Conservation (phyloP, 1,140 invertebrate species). For the Bombus balteatus region DNA sequence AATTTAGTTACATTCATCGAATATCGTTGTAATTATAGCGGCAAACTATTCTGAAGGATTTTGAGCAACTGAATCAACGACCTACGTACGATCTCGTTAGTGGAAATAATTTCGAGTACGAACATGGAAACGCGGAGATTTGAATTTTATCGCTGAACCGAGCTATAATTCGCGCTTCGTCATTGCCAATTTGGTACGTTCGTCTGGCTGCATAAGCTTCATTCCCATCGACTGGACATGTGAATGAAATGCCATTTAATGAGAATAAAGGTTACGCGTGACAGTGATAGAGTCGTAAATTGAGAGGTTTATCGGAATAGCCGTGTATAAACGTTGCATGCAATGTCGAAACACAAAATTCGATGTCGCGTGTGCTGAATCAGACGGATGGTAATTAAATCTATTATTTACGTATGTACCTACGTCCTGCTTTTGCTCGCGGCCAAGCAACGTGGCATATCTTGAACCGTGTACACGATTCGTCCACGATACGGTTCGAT, state of each 20-base stretch:
- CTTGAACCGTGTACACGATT: not conserved
- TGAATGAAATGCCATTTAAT: not conserved
- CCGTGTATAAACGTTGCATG: not conserved
- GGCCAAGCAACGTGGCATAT: not conserved
- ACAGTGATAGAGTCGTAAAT: not conserved
- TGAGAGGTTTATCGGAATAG: not conserved
- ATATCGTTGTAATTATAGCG: not conserved
- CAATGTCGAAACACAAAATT: not conserved
- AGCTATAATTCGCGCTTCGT: not conserved
- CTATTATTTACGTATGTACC: not conserved
- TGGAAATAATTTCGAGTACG: too few species aligned
- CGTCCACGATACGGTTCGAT: not conserved
- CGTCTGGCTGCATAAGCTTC: not conserved
- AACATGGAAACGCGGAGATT: too few species aligned
- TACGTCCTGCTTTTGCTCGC: too few species aligned
- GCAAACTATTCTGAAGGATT: too few species aligned
- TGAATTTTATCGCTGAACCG: too few species aligned
- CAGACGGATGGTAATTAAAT: conserved; percentile 14
- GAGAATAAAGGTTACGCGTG: not conserved
- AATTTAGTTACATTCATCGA: not conserved
- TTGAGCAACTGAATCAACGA: too few species aligned
- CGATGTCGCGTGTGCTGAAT: not conserved
- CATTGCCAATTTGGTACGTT: not conserved
- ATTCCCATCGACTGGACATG: not conserved
- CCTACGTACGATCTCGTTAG: too few species aligned